These are phyloP conservation scores for Corbicula japonica DNA, from an alignment of 2,888 invertebrate species.

Conservation along the genomic window DNA sequence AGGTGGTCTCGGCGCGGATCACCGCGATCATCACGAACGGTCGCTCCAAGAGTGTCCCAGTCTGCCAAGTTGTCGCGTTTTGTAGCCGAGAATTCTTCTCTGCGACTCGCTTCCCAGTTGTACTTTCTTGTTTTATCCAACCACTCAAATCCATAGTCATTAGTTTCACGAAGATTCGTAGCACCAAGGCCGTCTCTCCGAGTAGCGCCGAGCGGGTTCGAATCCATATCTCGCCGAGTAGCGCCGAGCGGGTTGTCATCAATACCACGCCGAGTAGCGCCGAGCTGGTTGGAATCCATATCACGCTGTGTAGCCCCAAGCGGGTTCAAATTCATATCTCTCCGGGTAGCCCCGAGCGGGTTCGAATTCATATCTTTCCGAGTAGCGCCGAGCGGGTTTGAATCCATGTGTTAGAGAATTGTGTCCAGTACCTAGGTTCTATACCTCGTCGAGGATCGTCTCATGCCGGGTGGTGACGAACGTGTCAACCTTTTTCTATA, in stretches of 20 bases:
- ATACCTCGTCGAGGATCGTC: too few relatives aligned
- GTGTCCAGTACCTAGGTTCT: too few relatives aligned
- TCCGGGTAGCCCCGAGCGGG: background rate
- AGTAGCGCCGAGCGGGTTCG: background rate
- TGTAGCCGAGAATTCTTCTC: background rate
- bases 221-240: background rate
- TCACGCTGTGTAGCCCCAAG: background rate
- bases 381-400: background rate
- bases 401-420: background rate
- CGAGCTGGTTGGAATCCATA: constrained; percentile 6
- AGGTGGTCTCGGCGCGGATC: background rate
- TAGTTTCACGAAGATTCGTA: constrained; percentile 1
- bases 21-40: background rate
- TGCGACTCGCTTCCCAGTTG: constrained; percentile 1
- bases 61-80: background rate
- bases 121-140: background rate
- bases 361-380: background rate
- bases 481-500: too few relatives aligned
- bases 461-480: too few relatives aligned
- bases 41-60: background rate
- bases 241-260: background rate
- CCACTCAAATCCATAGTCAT: constrained; percentile 27
- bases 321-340: background rate
- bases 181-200: background rate
- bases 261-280: background rate